Evolutionary conservation across 2,797 vertebrate genomes (phyloP), one percentile per base, ranked within the genome.

Genomic region (Micropoecilia bifurca): DNA sequence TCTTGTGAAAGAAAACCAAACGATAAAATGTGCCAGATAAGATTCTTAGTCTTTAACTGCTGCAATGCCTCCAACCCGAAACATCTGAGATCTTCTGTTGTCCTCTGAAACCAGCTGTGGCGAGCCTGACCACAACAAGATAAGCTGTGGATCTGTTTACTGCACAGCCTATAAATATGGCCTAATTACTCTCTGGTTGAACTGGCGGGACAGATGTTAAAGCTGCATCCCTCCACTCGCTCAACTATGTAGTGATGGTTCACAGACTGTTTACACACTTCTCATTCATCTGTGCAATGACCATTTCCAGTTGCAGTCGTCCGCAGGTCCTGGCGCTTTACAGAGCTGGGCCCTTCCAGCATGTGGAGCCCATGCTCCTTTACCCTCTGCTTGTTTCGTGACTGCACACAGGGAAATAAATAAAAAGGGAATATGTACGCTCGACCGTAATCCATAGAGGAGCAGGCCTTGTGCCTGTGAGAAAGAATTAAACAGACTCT

Each of bases 281-380:
- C 85, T 90, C 89, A 91, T 92, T 94, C 92, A 93, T 93, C 93
- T 94, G 91, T 93, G 91, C 85, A 87, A 90, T 89, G 91, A 88
- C 90, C 87, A 85, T 89, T 93, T 87, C 85, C 91, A 90, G 84
- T 87, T 88, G 90, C 80, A 92, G 88, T 79, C 77, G 83, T 92
- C 93, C 84, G 85, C 92, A 89, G 82, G 73, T 78, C 71, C 16
- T 75, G 85, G 71, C 71, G 82, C 91, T 92, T 93, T 89, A 91
- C 78, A 90, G 12, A 84, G 86, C 76, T 0, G 77, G 84, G 83
- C 88, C 88, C 88, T 86, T 87, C 80, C 76, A 73, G 87, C 92
- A 91, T 92, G 92, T 93, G 92, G 91, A 88, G 85, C 72, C 89
- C 89, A 91, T 89, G 90, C 86, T 88, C 89, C 92, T 71, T 84